These are phyloP conservation scores for Melanotaenia duboulayi DNA, from an alignment of 2,113 vertebrate species.

Conservation along the genomic window DNA sequence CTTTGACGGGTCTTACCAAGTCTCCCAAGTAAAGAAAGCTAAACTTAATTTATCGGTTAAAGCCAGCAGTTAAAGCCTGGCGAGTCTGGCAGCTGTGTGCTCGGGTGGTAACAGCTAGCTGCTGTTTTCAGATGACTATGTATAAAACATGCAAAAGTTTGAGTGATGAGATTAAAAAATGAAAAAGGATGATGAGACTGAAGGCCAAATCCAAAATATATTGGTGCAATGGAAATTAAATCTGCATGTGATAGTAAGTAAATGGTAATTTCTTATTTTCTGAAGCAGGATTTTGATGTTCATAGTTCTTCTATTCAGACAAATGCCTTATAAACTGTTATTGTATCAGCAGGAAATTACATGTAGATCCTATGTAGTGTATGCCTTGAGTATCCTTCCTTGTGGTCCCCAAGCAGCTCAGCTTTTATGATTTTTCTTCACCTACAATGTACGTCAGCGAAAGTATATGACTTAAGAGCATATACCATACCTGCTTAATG, in stretches of 20 bases:
- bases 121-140: conserved; percentile 37
- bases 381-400: not conserved
- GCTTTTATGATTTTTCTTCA: conserved; percentile 25
- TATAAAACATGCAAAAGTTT: conserved; percentile 18
- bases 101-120: conserved; percentile 39
- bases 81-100: no score
- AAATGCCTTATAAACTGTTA: conserved; percentile 12
- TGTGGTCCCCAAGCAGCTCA: conserved; percentile 17
- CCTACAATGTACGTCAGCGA: conserved; percentile 26
- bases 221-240: conserved; percentile 17
- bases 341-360: conserved; percentile 3
- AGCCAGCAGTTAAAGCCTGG: conserved; percentile 33
- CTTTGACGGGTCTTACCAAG: conserved; percentile 18
- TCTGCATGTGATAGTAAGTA: conserved; percentile 4
- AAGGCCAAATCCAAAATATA: not conserved
- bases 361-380: not conserved
- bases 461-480: conserved; percentile 58
- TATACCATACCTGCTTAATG: conserved; percentile 81
- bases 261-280: conserved; percentile 10
- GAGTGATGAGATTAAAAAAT: conserved; percentile 28
- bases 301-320: not conserved
- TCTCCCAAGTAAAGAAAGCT: conserved; percentile 48
- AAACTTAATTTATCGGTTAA: conserved; percentile 60
- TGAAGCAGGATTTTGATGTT: conserved; percentile 7
- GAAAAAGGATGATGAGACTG: no score